Conservation (phyloP, 1,140 invertebrate species). For the Bombus pascuorum region DNA sequence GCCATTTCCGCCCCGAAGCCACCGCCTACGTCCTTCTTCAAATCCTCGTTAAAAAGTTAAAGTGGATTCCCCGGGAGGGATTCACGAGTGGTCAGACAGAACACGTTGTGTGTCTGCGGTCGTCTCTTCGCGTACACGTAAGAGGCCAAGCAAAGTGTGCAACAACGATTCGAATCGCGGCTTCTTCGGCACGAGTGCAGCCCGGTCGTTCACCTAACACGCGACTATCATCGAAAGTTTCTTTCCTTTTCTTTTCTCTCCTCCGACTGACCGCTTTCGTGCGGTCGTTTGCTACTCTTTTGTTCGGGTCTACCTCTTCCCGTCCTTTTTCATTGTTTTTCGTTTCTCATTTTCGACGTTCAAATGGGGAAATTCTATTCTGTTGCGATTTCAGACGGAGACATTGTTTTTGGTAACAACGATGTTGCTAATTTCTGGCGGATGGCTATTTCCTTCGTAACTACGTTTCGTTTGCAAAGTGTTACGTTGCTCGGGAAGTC, state of each 20-base stretch:
- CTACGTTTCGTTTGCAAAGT: too few species aligned
- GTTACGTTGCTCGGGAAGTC: too few species aligned
- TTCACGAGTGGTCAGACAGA: constrained; percentile 60
- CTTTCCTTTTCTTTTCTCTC: not conserved
- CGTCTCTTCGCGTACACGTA: not conserved
- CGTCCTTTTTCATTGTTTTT: not conserved
- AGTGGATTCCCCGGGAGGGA: constrained; percentile 66
- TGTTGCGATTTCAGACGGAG: too few species aligned
- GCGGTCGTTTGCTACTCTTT: not conserved
- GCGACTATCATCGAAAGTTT: not conserved
- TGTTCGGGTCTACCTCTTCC: not conserved
- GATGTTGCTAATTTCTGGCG: not conserved
- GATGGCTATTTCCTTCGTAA: not conserved
- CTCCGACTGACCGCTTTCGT: not conserved
- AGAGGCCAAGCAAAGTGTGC: constrained; percentile 40
- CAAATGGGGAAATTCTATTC: not conserved
- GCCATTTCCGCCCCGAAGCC: constrained; percentile 26
- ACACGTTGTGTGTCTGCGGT: constrained; percentile 20
- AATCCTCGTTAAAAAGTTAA: constrained; percentile 78
- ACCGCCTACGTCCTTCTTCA: constrained; percentile 67
- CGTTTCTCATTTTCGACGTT: not conserved
- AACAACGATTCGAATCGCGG: constrained; percentile 31
- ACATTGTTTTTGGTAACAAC: not conserved
- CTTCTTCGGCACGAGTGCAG: constrained; percentile 13
- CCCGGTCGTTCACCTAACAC: constrained; percentile 3